These are phyloP conservation scores for Ptilonorhynchus violaceus DNA, from an alignment of 2,113 vertebrate species.

Conservation along the genomic window DNA sequence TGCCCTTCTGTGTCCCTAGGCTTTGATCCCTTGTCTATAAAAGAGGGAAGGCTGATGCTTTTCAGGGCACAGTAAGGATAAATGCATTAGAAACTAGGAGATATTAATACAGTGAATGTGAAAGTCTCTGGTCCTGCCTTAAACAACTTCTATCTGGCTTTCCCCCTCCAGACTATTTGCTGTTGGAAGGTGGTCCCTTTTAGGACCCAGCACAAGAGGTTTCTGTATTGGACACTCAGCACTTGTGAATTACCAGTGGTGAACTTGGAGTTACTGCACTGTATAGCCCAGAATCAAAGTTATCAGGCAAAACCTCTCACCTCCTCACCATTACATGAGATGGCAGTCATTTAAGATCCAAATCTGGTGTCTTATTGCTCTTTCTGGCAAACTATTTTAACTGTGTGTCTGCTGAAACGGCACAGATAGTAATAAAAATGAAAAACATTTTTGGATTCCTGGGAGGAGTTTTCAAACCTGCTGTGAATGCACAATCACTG, in stretches of 20 bases:
- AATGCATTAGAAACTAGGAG: not conserved
- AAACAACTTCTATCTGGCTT: not conserved
- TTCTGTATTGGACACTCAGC: not conserved
- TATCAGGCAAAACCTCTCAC: not conserved
- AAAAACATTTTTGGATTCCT: not conserved
- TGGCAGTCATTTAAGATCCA: not conserved
- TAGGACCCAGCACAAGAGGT: not conserved
- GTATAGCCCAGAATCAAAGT: not conserved
- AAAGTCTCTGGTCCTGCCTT: not conserved
- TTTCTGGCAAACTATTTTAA: not conserved
- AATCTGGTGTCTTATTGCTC: not conserved
- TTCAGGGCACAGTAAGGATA: not conserved
- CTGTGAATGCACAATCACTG: not conserved
- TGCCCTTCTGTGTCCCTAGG: not conserved
- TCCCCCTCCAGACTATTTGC: not conserved
- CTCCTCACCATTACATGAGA: not conserved
- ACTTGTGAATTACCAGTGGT: not conserved
- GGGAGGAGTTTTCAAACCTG: not conserved
- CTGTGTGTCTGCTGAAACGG: not conserved
- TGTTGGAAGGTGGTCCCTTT: not conserved
- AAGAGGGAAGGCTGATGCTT: not conserved
- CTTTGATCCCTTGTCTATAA: not conserved
- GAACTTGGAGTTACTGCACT: not conserved
- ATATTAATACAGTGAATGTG: not conserved
- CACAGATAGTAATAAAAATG: not conserved